A percentile compares a stretch with the other conserved stretches of the same genome.
phyloP scores from a whole-genome alignment of 2,113 vertebrate species.

The Spheniscus mendiculus region DNA sequence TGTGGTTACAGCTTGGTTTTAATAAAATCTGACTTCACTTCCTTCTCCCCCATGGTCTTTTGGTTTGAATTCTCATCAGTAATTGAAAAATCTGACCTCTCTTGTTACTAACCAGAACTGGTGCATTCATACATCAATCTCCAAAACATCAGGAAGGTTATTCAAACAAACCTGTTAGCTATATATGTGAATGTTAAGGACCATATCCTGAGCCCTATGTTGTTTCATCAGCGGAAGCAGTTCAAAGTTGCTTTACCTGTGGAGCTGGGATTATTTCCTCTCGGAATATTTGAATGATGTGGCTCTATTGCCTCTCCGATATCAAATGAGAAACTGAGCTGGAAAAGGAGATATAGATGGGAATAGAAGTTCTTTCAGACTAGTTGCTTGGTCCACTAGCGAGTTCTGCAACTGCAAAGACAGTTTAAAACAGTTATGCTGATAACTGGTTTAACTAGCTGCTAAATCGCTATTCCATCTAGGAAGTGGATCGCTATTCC shows the following conservation, averaged over 20 bases:
- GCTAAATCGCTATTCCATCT: fast-evolving
- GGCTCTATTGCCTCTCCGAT: not conserved
- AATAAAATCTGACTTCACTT: not conserved
- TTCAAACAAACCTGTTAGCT: not conserved
- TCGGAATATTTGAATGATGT: not conserved
- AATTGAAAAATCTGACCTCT: not conserved
- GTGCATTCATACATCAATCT: not conserved
- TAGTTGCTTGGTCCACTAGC: not conserved
- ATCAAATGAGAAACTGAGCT: not conserved
- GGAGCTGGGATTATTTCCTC: not conserved
- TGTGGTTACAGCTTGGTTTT: not conserved
- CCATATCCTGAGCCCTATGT: not conserved
- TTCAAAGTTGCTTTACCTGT: not conserved
- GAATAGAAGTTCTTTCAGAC: not conserved
- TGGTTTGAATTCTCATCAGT: not conserved
- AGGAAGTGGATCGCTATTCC: not conserved
- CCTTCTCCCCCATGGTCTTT: not conserved
- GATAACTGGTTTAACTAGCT: not conserved
- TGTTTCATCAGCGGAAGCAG: not conserved
- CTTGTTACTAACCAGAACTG: not conserved
- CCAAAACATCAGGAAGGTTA: not conserved
- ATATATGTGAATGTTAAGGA: not conserved
- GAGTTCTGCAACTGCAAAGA: not conserved
- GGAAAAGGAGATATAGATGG: not conserved
- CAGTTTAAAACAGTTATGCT: not conserved